Conservation (phyloP, 1,140 invertebrate genomes). For the Nasonia longicornis region DNA sequence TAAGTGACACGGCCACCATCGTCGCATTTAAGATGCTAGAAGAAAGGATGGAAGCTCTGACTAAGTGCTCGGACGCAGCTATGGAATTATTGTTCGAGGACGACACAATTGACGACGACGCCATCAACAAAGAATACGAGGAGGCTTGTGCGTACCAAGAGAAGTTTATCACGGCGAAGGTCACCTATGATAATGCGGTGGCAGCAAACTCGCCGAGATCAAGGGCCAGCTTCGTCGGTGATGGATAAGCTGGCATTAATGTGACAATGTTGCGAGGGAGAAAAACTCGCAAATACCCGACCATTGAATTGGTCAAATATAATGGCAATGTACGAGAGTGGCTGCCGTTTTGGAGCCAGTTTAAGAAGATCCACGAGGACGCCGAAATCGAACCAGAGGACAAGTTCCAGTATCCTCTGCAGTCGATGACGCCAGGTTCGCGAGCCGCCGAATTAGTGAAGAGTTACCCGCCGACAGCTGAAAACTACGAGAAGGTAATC, state of each 20-base stretch:
- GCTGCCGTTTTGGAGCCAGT: constrained; percentile 39
- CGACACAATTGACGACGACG: too few species aligned
- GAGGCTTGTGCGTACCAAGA: too few species aligned
- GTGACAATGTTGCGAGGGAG: background rate
- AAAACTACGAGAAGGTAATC: constrained; percentile 54
- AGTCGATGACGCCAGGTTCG: constrained; percentile 9
- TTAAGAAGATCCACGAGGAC: constrained; percentile 52
- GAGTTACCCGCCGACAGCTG: constrained; percentile 50
- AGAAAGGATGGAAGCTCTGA: too few species aligned
- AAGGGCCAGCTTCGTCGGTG: background rate
- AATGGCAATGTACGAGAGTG: constrained; percentile 1
- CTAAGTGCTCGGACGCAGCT: too few species aligned
- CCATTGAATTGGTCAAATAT: background rate
- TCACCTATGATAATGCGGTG: too few species aligned
- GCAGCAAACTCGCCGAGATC: too few species aligned
- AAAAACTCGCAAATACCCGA: background rate
- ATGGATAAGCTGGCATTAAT: background rate
- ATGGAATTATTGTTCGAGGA: too few species aligned
- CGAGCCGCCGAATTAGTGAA: constrained; percentile 12
- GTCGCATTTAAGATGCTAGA: too few species aligned
- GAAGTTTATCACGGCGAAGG: too few species aligned
- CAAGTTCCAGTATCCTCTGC: constrained; percentile 21
- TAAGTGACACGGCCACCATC: too few species aligned
- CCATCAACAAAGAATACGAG: too few species aligned
- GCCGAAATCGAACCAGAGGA: constrained; percentile 34